These are phyloP conservation scores for Formicarius rufipectus DNA, from an alignment of 2,113 vertebrate species.

Conservation along the genomic window DNA sequence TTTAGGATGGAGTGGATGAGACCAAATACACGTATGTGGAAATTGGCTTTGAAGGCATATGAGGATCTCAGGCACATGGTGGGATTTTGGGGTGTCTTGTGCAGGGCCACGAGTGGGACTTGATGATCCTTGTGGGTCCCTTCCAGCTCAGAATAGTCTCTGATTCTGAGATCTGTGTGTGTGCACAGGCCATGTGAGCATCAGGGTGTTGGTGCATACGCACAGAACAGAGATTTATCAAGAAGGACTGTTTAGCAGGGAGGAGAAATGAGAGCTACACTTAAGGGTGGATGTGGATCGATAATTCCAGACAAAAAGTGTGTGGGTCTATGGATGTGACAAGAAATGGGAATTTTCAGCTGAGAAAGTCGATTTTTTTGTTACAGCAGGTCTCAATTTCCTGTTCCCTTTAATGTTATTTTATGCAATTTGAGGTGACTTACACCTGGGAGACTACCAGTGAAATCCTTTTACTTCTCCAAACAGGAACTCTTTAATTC, in stretches of 20 bases:
- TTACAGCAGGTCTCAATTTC: background rate
- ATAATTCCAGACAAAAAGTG: background rate
- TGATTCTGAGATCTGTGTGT: background rate
- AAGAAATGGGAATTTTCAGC: background rate
- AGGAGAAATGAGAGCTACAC: background rate
- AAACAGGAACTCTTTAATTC: background rate
- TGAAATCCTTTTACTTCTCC: background rate
- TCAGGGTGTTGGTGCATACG: fast-evolving
- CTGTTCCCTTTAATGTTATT: background rate
- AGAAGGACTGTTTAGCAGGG: background rate
- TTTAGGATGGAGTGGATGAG: background rate
- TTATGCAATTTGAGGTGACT: background rate
- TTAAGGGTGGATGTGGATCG: background rate
- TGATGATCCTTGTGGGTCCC: background rate
- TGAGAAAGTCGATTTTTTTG: background rate
- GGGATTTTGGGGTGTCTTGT: background rate
- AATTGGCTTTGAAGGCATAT: background rate
- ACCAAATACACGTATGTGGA: fast-evolving
- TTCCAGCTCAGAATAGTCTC: background rate
- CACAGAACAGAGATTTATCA: background rate
- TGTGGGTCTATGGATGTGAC: fast-evolving
- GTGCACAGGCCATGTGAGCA: background rate
- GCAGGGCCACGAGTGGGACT: background rate
- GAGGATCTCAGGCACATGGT: background rate
- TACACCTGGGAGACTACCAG: background rate